Evolutionary conservation across 2,888 invertebrate species (phyloP), one percentile per base, ranked within the genome.

Genomic region (Nudaria mundana): DNA sequence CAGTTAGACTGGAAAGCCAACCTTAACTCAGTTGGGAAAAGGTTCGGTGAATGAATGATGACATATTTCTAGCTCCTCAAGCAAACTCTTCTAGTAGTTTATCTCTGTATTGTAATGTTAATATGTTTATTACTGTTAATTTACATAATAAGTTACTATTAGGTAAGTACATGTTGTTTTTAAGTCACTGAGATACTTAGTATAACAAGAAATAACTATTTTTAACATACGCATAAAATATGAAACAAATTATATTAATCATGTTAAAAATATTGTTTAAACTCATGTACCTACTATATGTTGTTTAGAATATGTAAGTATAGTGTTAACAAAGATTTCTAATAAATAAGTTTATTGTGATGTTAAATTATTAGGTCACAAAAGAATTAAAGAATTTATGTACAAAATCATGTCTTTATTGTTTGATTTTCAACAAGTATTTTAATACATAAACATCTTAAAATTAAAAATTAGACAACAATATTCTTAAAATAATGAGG

Each of bases 241-340:
- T 30, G 24, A 11, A 22, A 36, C 11, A 30, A 14, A 11, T 36
- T 29, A 11, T 29, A 28, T 12, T 16, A 7, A 15, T 14, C 23
- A 22, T 36, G 20, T 7, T 13, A n/a, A 22, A 11, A 18, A 7
- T 37, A 36, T 46, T 48, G 37, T 26, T 46, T 32, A 35, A 38
- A 44, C 48, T 22, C 35, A 26, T 36, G n/a, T n/a, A n/a, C n/a
- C n/a, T n/a, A 36, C 25, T 53, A 49, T 55, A 61, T 58, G 60
- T 53, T 64, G 65, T 62, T 57, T 66, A 67, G 38, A 52, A 49
- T 56, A 52, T 60, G 60, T 63, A n/a, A n/a, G n/a, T 58, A 61
- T 61, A 56, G 58, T 64, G 60, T 66, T 65, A 63, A 54, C 48
- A 59, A 62, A 57, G 58, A 66, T 56, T 66, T 65, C 49, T 39